These are phyloP conservation scores for Bruchidius siliquastri DNA, from an alignment of 2,888 invertebrate species.

Conservation along the genomic window DNA sequence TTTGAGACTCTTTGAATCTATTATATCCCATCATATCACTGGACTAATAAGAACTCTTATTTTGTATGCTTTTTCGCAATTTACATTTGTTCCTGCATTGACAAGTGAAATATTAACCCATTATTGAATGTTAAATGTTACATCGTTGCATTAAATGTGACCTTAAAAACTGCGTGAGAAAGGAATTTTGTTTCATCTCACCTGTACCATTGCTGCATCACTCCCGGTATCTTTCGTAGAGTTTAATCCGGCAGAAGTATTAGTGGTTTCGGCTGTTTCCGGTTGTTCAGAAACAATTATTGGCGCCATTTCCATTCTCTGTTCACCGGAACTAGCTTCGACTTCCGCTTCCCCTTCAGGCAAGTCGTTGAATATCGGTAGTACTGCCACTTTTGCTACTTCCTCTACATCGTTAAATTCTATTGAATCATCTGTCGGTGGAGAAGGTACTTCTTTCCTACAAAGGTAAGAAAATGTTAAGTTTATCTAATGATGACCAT, in stretches of 20 bases:
- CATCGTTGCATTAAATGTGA: too few species aligned
- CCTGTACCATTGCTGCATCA: not conserved
- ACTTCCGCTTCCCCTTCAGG: not conserved
- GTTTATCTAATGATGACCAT: not conserved
- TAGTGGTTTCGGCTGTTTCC: not conserved
- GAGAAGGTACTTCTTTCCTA: not conserved
- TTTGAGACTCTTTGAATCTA: too few species aligned
- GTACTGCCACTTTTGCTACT: not conserved
- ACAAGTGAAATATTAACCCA: too few species aligned
- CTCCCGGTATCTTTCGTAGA: not conserved
- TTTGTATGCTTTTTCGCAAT: too few species aligned
- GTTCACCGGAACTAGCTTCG: not conserved
- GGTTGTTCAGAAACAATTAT: not conserved
- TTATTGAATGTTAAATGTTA: too few species aligned
- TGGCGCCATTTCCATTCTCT: not conserved
- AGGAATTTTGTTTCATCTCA: not conserved
- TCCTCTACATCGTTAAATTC: conserved; percentile 5
- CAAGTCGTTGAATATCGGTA: not conserved
- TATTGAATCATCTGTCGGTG: not conserved
- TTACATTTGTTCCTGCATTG: too few species aligned
- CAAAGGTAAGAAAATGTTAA: too few species aligned
- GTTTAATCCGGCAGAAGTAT: not conserved
- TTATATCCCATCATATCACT: too few species aligned
- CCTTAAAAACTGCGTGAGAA: too few species aligned
- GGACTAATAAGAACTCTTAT: too few species aligned